These are phyloP conservation scores for Trichopria drosophilae DNA, from an alignment of 2,888 invertebrate species.

Conservation along the genomic window DNA sequence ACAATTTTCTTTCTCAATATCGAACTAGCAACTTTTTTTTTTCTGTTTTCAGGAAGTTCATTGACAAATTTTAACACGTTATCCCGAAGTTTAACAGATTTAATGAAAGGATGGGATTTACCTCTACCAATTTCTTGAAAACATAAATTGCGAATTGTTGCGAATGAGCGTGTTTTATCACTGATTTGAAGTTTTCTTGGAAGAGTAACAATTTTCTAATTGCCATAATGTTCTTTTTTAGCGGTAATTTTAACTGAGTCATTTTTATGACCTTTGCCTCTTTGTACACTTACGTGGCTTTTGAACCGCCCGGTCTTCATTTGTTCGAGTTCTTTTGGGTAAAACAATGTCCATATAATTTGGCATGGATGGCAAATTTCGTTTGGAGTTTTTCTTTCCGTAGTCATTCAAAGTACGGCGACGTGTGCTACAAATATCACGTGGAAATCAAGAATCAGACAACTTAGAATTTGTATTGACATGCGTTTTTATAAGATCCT, in stretches of 20 bases:
- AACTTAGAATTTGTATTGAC: slow-evolving; percentile 4
- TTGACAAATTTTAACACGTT: slow-evolving; percentile 5
- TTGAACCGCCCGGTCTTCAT: background rate
- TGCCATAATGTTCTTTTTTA: slow-evolving; percentile 3
- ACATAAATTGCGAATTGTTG: slow-evolving; percentile 2
- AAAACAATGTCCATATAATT: slow-evolving; percentile 7
- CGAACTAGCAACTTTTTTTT: slow-evolving; percentile 4
- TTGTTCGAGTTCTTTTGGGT: slow-evolving; percentile 5
- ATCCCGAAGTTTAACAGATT: background rate
- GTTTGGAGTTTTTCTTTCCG: background rate
- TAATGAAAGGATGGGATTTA: slow-evolving; percentile 6
- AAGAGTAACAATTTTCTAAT: background rate
- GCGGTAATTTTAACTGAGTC: slow-evolving; percentile 2
- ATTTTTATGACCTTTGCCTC: slow-evolving; percentile 2
- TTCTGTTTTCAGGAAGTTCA: slow-evolving; percentile 2
- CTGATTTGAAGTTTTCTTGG: background rate
- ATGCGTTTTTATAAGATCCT: slow-evolving; percentile 7
- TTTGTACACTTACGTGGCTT: slow-evolving; percentile 1
- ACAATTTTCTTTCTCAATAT: slow-evolving; percentile 6
- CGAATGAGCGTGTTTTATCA: background rate
- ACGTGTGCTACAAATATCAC: slow-evolving; percentile 8
- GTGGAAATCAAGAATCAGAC: slow-evolving; percentile 2
- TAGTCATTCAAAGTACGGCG: slow-evolving; percentile 6
- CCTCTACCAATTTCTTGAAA: slow-evolving; percentile 6
- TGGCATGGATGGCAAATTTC: slow-evolving; percentile 8